Percentiles rank a stretch among this genome's conserved stretches.
phyloP scores from a whole-genome alignment of 2,113 vertebrate genomes.

The Hypocryptadius cinnamomeus region DNA sequence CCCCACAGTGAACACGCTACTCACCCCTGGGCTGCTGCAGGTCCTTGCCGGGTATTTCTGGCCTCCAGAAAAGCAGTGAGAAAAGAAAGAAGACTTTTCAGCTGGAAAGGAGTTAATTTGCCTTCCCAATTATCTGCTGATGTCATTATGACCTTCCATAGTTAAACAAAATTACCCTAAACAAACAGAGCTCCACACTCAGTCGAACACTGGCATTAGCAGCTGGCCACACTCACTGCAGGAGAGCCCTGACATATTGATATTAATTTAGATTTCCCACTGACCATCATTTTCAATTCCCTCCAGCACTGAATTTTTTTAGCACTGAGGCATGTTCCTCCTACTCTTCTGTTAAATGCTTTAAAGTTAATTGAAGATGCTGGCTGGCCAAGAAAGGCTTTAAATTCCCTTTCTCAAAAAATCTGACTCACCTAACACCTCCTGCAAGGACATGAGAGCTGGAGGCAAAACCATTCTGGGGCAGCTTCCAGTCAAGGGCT shows the following conservation, averaged over 20 bases:
- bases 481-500: neutral
- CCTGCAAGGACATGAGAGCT: rapidly evolving
- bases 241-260: neutral
- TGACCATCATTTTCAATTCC: conserved; percentile 23
- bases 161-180: conserved; percentile 5
- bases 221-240: neutral
- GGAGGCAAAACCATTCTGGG: neutral
- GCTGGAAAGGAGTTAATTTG: neutral
- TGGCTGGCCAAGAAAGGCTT: neutral
- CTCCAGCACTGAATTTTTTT: neutral
- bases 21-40: rapidly evolving
- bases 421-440: neutral
- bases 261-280: conserved; percentile 16
- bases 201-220: neutral
- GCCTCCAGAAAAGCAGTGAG: neutral
- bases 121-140: neutral
- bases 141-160: neutral
- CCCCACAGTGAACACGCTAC: rapidly evolving
- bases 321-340: neutral
- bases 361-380: conserved; percentile 24
- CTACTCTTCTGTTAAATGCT: conserved; percentile 19
- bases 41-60: neutral
- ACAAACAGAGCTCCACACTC: neutral
- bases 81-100: neutral
- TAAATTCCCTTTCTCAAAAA: neutral